A percentile compares a stretch with the other conserved stretches of the same genome.
phyloP scores from a whole-genome alignment of 2,797 vertebrate genomes.

The Luscinia megarhynchos region DNA sequence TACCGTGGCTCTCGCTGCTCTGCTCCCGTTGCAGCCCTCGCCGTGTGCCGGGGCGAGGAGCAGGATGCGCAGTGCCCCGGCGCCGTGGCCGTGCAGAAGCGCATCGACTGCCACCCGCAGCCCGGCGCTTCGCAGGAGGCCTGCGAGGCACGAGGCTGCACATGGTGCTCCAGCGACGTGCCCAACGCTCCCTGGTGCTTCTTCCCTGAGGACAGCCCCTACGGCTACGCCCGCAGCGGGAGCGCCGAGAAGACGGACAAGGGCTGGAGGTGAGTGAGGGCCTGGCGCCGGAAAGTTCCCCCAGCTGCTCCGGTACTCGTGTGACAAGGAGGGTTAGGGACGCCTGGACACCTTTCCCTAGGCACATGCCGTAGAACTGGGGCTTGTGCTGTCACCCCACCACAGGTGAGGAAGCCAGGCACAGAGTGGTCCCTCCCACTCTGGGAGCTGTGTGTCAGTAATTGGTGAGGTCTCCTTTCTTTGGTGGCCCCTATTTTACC shows the following conservation, averaged over 20 bases:
- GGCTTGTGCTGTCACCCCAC: too few species aligned
- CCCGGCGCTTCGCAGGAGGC: background rate
- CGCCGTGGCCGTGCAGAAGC: background rate
- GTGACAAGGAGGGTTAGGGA: accelerated
- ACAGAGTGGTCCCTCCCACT: too few species aligned
- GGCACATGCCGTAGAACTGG: accelerated
- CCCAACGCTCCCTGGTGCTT: slow-evolving; percentile 27
- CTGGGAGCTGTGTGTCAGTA: background rate
- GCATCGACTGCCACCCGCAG: slow-evolving; percentile 14
- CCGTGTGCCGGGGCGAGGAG: background rate
- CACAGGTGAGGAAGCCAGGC: accelerated
- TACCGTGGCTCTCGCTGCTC: background rate
- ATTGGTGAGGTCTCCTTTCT: background rate
- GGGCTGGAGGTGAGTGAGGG: slow-evolving; percentile 29
- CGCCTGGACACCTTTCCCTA: accelerated
- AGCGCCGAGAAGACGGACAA: background rate
- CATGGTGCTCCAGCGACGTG: background rate
- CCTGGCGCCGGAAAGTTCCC: accelerated
- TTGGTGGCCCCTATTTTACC: background rate
- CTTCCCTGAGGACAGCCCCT: background rate
- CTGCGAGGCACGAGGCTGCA: slow-evolving; percentile 13
- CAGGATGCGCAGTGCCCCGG: background rate
- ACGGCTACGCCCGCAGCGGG: background rate
- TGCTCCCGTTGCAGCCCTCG: accelerated
- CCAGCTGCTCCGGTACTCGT: accelerated